These are phyloP conservation scores for Trisateles emortualis DNA, from an alignment of 2,888 invertebrate genomes.

Conservation along the genomic window DNA sequence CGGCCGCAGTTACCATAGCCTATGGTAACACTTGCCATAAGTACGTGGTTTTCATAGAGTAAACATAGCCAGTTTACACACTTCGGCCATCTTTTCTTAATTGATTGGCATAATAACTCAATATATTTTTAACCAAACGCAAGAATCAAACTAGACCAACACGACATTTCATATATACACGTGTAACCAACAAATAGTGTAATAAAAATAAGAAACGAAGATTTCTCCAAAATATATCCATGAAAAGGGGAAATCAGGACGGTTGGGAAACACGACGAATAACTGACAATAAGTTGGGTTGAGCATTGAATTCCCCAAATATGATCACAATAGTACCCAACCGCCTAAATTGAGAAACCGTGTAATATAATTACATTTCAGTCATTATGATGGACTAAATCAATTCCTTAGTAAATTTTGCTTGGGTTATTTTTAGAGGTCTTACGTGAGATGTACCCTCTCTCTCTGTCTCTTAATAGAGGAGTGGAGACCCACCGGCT, in stretches of 20 bases:
- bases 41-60: too few relatives aligned
- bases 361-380: conserved; percentile 8
- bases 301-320: conserved; percentile 24
- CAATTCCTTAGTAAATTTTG: neutral
- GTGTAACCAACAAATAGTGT: conserved; percentile 9
- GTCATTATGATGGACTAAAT: conserved; percentile 3
- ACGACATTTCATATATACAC: too few relatives aligned
- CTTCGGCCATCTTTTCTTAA: too few relatives aligned
- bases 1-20: too few relatives aligned
- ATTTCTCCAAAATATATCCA: conserved; percentile 22
- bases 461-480: too few relatives aligned
- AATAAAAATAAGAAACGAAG: conserved; percentile 22
- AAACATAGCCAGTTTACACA: too few relatives aligned
- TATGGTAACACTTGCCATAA: too few relatives aligned
- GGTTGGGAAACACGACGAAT: conserved; percentile 7
- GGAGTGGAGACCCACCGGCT: too few relatives aligned
- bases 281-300: conserved; percentile 10
- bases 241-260: conserved; percentile 21
- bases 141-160: too few relatives aligned
- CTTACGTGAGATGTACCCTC: too few relatives aligned
- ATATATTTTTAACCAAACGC: too few relatives aligned
- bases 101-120: too few relatives aligned
- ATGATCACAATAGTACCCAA: conserved; percentile 15
- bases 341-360: conserved; percentile 19
- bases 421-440: neutral